Base-by-base conservation (phyloP, 2,888 invertebrate genomes). In the Eupeodes latifasciatus region DNA sequence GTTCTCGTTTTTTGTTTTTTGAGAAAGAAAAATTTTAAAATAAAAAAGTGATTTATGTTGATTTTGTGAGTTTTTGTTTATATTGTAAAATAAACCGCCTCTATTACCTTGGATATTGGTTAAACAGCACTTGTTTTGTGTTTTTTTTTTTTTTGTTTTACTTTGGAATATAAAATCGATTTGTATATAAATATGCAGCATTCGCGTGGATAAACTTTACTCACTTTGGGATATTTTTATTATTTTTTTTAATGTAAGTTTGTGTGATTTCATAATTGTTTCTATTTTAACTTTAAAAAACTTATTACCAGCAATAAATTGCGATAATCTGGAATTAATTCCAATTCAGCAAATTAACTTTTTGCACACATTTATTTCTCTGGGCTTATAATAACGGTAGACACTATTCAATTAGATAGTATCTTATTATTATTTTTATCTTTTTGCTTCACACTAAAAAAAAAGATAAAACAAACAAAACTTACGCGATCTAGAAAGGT, bases 31-130 rank as follows among this genome's bases (percentile, higher is more conserved):
- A 69, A 34, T 55, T 14, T 12, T 5, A 6, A 51, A 74, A 62
- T 1, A 27, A 53, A 2, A 61, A 14, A 62, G n/a, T 57, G 36
- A 66, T 53, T 69, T 49, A 59, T 62, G 62, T 55, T 40, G 27
- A 64, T 59, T 59, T 62, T 34, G 14, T 62, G 16, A 34, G 19
- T 40, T 55, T 44, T 66, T 47, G 47, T 53, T 69, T 27, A 19
- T 72, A 34, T 9, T 36, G 19, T 67, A n/a, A 71, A 44, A 64
- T 69, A 64, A 66, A 62, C n/a, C 59, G 51, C 19, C 53, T 2
- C 27, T 74, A 77, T 88, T 84, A 77, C 84, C 87, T 84, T 84
- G 87, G 87, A 84, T 84, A 88, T 88, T 87, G 64, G 80, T 16
- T 44, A 27, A 27, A 14, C 19, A 74, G 27, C 72, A 83, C 75